These are phyloP conservation scores for Diorhabda sublineata DNA, from an alignment of 1,140 invertebrate genomes.

Conservation along the genomic window DNA sequence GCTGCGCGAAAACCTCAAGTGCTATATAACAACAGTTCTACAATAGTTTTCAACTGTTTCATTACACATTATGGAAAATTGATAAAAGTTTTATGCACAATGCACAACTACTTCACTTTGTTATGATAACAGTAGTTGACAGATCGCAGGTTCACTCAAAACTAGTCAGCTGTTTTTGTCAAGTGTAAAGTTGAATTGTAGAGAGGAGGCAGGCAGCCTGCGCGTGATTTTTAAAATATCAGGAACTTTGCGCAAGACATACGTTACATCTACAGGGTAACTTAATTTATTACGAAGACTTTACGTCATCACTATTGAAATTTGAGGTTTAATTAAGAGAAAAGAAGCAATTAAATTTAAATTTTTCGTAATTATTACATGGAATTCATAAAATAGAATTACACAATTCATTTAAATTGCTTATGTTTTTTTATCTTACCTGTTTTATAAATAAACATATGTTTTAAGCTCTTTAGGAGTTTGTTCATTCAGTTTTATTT, in stretches of 20 bases:
- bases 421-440: too few species aligned
- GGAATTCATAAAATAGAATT: too few species aligned
- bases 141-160: constrained; percentile 7
- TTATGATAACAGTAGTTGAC: constrained; percentile 13
- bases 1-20: constrained; percentile 9
- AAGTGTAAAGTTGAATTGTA: background rate
- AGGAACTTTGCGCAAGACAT: constrained; percentile 5
- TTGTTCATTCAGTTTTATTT: too few species aligned
- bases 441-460: too few species aligned
- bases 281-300: too few species aligned
- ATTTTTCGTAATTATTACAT: too few species aligned
- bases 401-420: too few species aligned
- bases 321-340: too few species aligned
- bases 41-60: constrained; percentile 10
- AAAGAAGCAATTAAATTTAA: too few species aligned
- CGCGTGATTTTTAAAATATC: constrained; percentile 1
- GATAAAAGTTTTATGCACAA: constrained; percentile 11
- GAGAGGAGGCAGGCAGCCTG: constrained; percentile 3
- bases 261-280: too few species aligned
- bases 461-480: too few species aligned
- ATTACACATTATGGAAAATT: constrained; percentile 15
- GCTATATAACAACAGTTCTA: constrained; percentile 16
- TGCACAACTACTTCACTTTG: background rate
- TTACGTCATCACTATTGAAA: too few species aligned
- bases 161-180: constrained; percentile 23